Conservation (phyloP, 2,797 vertebrate species). For the Sebastes miniatus region DNA sequence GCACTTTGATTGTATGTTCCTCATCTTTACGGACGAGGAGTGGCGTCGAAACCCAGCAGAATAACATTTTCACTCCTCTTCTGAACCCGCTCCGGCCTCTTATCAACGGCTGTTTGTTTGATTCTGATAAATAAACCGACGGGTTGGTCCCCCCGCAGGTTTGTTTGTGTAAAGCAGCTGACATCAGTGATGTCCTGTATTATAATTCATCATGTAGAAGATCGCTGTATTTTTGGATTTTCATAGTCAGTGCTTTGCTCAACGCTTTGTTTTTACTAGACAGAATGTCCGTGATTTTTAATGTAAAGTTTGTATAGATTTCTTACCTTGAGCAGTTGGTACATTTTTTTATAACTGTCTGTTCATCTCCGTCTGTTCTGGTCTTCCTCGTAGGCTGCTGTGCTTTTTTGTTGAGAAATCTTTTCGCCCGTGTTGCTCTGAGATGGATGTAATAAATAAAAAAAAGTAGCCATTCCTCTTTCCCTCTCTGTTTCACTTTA, state of each 20-base stretch:
- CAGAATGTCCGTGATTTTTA: slow-evolving; percentile 85
- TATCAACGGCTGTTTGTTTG: slow-evolving; percentile 38
- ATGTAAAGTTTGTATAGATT: slow-evolving; percentile 96
- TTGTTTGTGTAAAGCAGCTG: slow-evolving; percentile 95
- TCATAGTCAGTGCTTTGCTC: slow-evolving; percentile 87
- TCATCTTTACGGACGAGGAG: slow-evolving; percentile 29
- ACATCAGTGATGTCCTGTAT: slow-evolving; percentile 99
- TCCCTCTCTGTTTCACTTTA: slow-evolving; percentile 1
- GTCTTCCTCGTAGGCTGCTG: slow-evolving; percentile 51
- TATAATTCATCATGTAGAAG: slow-evolving; percentile 88
- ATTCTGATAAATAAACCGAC: slow-evolving; percentile 83
- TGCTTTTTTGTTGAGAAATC: slow-evolving; percentile 32
- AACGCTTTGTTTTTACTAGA: slow-evolving; percentile 83
- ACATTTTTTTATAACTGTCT: slow-evolving; percentile 79
- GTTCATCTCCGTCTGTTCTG: slow-evolving; percentile 54
- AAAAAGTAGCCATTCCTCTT: slow-evolving; percentile 60
- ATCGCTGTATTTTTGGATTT: slow-evolving; percentile 94
- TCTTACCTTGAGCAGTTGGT: slow-evolving; percentile 92
- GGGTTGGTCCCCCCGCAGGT: slow-evolving; percentile 73
- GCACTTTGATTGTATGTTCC: slow-evolving; percentile 78
- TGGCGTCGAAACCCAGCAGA: slow-evolving; percentile 57
- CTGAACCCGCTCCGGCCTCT: slow-evolving; percentile 30
- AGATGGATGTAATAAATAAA: slow-evolving; percentile 46
- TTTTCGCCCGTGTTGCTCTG: slow-evolving; percentile 29
- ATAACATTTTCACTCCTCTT: slow-evolving; percentile 43